A percentile compares a stretch with the other conserved stretches of the same genome.
Conservation (phyloP, 1,140 invertebrate genomes). For the Eumeta japonica region DNA sequence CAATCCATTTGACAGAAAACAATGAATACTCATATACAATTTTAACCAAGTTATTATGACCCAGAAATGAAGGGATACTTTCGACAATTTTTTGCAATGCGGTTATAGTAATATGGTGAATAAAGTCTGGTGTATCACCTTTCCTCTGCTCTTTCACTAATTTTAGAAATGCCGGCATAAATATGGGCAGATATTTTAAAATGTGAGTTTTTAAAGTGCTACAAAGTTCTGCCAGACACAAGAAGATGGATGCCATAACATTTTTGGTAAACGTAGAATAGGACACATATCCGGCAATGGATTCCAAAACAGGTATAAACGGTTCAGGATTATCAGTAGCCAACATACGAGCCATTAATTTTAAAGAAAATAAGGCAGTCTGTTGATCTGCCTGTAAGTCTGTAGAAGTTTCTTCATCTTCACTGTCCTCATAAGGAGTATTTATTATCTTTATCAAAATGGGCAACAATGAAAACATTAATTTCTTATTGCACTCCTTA, state of each 20-base stretch:
- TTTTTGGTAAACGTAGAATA: constrained; percentile 64
- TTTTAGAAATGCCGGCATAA: constrained; percentile 76
- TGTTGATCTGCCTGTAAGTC: constrained; percentile 72
- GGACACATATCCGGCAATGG: constrained; percentile 62
- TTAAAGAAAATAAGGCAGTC: constrained; percentile 76
- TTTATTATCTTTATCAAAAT: constrained; percentile 65
- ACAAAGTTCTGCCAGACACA: constrained; percentile 81
- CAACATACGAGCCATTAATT: constrained; percentile 73
- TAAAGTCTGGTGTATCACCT: constrained; percentile 54
- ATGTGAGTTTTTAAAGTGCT: constrained; percentile 71
- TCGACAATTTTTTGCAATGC: constrained; percentile 79
- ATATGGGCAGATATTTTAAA: constrained; percentile 69
- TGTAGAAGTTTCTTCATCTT: constrained; percentile 45
- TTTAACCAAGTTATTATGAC: constrained; percentile 78
- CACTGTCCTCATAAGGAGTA: constrained; percentile 32
- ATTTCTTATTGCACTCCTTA: constrained; percentile 40
- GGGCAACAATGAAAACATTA: constrained; percentile 61
- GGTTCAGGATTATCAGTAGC: constrained; percentile 62
- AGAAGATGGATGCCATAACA: constrained; percentile 70
- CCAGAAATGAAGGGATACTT: constrained; percentile 76
- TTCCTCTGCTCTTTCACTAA: constrained; percentile 54
- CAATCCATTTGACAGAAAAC: constrained; percentile 57
- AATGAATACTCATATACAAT: constrained; percentile 67
- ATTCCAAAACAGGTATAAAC: constrained; percentile 66
- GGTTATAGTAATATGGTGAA: constrained; percentile 63